phyloP scores from a whole-genome alignment of 2,888 invertebrate species.

The Eristalis pertinax region DNA sequence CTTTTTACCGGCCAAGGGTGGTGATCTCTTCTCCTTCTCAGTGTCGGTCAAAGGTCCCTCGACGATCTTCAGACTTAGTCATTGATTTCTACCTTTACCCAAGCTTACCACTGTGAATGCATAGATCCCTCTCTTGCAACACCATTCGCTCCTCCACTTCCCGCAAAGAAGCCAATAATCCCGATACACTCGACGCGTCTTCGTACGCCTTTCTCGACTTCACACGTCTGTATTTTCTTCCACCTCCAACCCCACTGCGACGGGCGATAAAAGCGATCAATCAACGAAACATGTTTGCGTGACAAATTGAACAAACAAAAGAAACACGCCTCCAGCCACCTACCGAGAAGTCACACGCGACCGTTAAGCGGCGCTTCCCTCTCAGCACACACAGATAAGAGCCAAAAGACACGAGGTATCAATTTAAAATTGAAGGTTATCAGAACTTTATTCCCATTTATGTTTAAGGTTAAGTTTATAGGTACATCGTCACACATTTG shows the following conservation, averaged over 20 bases:
- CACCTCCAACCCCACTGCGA: not conserved
- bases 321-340: not conserved
- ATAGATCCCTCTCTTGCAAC: too few species aligned
- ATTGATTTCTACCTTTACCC: too few species aligned
- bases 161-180: too few species aligned
- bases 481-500: slow-evolving; percentile 58
- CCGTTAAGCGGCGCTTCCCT: not conserved
- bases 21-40: too few species aligned
- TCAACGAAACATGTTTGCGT: not conserved
- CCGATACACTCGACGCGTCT: too few species aligned
- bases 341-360: not conserved
- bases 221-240: not conserved
- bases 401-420: not conserved
- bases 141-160: too few species aligned
- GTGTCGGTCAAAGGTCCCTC: too few species aligned
- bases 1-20: too few species aligned
- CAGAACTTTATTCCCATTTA: slow-evolving; percentile 55
- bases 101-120: too few species aligned
- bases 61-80: too few species aligned
- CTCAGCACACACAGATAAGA: not conserved
- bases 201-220: too few species aligned
- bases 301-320: not conserved
- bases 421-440: slow-evolving; percentile 34
- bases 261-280: not conserved
- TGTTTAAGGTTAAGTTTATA: slow-evolving; percentile 38